These are phyloP conservation scores for Micromesistius poutassou DNA, from an alignment of 2,797 vertebrate species.

Conservation along the genomic window DNA sequence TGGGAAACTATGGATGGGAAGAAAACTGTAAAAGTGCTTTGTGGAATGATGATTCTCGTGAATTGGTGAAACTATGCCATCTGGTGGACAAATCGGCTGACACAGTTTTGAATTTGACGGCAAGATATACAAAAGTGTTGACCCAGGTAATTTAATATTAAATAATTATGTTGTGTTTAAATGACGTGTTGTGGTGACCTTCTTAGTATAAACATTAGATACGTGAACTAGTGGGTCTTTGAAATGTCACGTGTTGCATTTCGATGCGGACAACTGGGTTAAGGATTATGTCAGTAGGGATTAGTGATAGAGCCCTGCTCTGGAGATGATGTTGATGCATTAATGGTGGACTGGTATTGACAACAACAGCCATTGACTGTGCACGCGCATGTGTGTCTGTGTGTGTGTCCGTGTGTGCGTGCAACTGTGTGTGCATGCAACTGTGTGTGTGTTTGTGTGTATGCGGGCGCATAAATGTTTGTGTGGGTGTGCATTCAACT, in stretches of 20 bases:
- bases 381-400: no score
- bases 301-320: slow-evolving; percentile 47
- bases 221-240: not conserved
- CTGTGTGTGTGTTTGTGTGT: not conserved
- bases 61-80: slow-evolving; percentile 38
- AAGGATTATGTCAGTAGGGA: slow-evolving; percentile 54
- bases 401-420: not conserved
- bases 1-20: not conserved
- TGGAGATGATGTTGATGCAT: slow-evolving; percentile 32
- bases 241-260: not conserved
- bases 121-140: not conserved
- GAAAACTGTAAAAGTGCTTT: no score
- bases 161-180: not conserved
- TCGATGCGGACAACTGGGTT: slow-evolving; percentile 7
- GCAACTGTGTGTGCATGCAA: no score
- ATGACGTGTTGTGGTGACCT: not conserved
- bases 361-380: not conserved
- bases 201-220: not conserved
- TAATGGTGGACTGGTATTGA: slow-evolving; percentile 35
- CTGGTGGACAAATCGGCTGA: slow-evolving; percentile 54
- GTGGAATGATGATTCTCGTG: not conserved
- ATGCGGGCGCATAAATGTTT: not conserved
- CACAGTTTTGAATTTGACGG: not conserved
- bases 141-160: not conserved
- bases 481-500: not conserved